A percentile compares a stretch with the other conserved stretches of the same genome.
These are phyloP conservation scores for Pachycephala philippinensis DNA, from an alignment of 2,113 vertebrate genomes.

Conservation along the genomic window DNA sequence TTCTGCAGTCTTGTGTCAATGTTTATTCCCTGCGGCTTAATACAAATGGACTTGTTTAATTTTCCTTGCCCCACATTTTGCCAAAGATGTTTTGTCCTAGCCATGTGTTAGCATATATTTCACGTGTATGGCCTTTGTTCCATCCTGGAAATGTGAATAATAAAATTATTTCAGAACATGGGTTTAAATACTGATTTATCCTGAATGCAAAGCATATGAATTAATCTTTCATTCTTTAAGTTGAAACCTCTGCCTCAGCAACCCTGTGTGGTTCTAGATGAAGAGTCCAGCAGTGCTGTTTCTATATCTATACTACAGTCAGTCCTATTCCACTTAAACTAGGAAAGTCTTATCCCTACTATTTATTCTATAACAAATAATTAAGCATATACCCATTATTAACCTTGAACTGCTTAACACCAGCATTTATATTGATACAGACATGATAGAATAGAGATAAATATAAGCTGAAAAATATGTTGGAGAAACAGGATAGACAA, in stretches of 20 bases:
- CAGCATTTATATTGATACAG: background rate
- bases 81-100: background rate
- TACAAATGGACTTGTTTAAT: background rate
- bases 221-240: background rate
- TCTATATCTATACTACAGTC: background rate
- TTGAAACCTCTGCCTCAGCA: background rate
- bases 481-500: background rate
- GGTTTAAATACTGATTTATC: background rate
- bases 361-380: background rate
- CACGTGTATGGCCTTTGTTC: background rate
- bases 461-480: background rate
- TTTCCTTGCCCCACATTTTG: background rate
- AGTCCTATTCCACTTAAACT: background rate
- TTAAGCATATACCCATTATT: background rate
- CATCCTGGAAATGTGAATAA: background rate
- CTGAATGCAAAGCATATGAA: background rate
- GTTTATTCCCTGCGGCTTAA: background rate
- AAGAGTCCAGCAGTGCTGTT: background rate
- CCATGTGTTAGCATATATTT: background rate
- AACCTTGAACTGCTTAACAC: background rate
- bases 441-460: background rate
- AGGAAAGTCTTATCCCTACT: background rate
- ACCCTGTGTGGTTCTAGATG: background rate
- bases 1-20: background rate
- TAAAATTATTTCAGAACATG: background rate